A percentile compares a stretch with the other conserved stretches of the same genome.
Conservation (phyloP, 1,140 invertebrate genomes). For the Drosophila arawakana region DNA sequence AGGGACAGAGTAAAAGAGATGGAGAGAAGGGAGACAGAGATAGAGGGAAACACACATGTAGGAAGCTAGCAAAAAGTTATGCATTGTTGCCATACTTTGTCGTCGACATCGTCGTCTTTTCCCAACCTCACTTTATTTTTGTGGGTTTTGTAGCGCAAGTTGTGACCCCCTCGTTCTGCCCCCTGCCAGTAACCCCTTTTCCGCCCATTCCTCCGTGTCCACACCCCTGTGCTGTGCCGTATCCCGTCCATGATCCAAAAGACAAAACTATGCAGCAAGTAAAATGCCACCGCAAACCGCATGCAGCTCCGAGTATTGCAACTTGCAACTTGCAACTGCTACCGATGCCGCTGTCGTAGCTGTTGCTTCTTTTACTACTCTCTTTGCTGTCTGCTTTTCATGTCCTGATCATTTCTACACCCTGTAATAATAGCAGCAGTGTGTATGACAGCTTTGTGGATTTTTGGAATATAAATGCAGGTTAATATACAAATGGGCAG, state of each 20-base stretch:
- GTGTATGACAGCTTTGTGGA: neutral
- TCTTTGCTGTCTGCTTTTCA: conserved; percentile 27
- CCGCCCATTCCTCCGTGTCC: neutral
- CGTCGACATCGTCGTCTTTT: conserved; percentile 22
- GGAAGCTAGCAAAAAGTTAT: conserved; percentile 56
- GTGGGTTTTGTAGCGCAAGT: conserved; percentile 67
- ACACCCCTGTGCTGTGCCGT: no score
- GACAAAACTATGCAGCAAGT: conserved; percentile 56
- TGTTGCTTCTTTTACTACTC: conserved; percentile 12
- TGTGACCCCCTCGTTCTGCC: conserved; percentile 8
- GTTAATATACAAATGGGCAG: neutral
- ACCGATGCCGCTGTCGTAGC: neutral
- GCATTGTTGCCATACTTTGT: conserved; percentile 67
- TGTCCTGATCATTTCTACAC: conserved; percentile 33
- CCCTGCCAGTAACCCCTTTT: no score
- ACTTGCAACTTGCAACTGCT: neutral
- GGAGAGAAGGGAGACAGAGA: neutral
- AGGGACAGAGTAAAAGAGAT: neutral
- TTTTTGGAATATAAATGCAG: neutral
- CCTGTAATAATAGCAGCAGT: neutral
- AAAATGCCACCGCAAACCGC: conserved; percentile 54
- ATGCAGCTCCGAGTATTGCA: conserved; percentile 43
- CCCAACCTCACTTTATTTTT: conserved; percentile 63
- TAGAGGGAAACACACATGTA: conserved; percentile 2
- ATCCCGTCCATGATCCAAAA: neutral